phyloP scores from a whole-genome alignment of 2,113 vertebrate species.

The Rostratula benghalensis region DNA sequence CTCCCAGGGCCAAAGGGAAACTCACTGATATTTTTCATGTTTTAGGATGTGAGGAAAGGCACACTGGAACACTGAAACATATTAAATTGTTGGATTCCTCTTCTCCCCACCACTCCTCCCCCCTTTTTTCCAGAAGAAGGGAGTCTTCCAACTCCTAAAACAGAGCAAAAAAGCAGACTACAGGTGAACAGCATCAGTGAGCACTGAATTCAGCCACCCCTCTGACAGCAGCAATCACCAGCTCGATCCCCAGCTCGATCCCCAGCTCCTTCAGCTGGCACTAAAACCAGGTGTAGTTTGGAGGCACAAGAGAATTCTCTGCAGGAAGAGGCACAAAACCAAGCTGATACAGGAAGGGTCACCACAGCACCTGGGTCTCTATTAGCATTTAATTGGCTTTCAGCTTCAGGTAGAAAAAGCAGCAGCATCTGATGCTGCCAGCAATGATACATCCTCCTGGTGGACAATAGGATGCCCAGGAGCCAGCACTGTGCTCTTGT shows the following conservation, averaged over 20 bases:
- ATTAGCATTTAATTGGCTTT: not conserved
- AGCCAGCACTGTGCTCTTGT: no score
- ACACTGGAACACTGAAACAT: not conserved
- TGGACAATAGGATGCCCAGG: no score
- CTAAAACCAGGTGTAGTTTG: rapidly evolving
- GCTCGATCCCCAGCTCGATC: rapidly evolving
- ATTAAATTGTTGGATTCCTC: not conserved
- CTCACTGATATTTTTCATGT: constrained; percentile 26
- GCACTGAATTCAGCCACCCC: not conserved
- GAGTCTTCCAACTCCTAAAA: not conserved
- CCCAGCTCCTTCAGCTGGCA: not conserved
- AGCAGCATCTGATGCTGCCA: not conserved
- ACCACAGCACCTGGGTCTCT: no score
- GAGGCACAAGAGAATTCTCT: not conserved
- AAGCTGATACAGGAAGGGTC: rapidly evolving
- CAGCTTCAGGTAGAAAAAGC: not conserved
- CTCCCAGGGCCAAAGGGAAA: constrained; percentile 18
- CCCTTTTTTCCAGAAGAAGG: not conserved
- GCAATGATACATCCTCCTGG: not conserved
- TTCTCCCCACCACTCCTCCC: not conserved
- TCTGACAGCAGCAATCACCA: not conserved
- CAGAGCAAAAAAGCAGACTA: not conserved
- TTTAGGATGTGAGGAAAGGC: constrained; percentile 31
- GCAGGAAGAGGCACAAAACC: not conserved
- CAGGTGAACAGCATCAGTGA: not conserved